Evolutionary conservation across 23 tunicate genomes (phyloP), one percentile per base, ranked within the genome.

Genomic region (Phallusia fumigata): DNA sequence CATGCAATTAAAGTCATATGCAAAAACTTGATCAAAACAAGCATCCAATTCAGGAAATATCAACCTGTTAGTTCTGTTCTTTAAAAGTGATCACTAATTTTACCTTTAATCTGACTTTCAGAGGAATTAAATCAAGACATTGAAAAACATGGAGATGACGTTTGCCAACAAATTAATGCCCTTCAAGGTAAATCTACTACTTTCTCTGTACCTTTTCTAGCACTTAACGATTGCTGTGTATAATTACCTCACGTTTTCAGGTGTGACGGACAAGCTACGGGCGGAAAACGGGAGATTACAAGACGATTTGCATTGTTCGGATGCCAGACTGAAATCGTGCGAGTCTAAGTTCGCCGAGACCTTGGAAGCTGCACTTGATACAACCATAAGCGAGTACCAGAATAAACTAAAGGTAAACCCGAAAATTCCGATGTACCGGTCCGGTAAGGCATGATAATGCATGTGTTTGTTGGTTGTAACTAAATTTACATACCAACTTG

Each of bases 71-170:
- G n/a, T n/a, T n/a, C n/a, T n/a, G n/a, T n/a, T n/a, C n/a, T n/a
- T n/a, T n/a, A n/a, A n/a, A n/a, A n/a, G 47, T 40, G 5, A 10
- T 40, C 5, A 40, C 8, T 40, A 40, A 40, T 40, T 3, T 40
- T 40, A 3, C 47, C 8, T 40, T 3, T 28, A 33, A 26, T 13
- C 51, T 90, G 8, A 22, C 64, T 73, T 85, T n/a, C 80, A 92
- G 98, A 84, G 40, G 80, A 94, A 84, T 74, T 94, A 18, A 89
- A 89, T 77, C 76, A 79, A 22, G 94, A 89, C 12, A 72, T 82
- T 32, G 76, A 80, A 40, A 53, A 86, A 64, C 98, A 94, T 64
- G 82, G 69, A 35, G 88, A 86, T 79, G 90, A 89, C 58, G 98
- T 94, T 15, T 35, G 90, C 30, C 82, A 30, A 22, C 94, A 94